Conservation (phyloP, 1,140 invertebrate genomes). For the Drosophila erecta region DNA sequence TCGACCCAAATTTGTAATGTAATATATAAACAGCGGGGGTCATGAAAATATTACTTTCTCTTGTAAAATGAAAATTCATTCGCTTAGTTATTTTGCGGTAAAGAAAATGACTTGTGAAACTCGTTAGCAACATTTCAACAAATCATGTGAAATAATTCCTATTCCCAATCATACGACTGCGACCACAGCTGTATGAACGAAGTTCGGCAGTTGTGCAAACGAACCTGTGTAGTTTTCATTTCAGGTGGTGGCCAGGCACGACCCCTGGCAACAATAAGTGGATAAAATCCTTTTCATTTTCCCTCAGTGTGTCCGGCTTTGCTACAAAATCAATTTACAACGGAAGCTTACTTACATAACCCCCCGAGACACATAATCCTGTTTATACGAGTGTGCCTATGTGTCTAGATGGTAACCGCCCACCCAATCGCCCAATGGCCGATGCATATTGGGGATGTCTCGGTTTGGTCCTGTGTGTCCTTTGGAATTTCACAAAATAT, state of each 20-base stretch:
- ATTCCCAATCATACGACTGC: not conserved
- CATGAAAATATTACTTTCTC: not conserved
- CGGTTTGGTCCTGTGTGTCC: slow-evolving; percentile 38
- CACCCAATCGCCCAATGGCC: slow-evolving; percentile 20
- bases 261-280: slow-evolving; percentile 57
- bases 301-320: slow-evolving; percentile 52
- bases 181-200: not conserved
- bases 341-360: slow-evolving; percentile 76
- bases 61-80: not conserved
- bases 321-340: slow-evolving; percentile 74
- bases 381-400: slow-evolving; percentile 54
- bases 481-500: slow-evolving; percentile 66
- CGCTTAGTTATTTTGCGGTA: not conserved
- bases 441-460: slow-evolving; percentile 43
- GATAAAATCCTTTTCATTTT: slow-evolving; percentile 71
- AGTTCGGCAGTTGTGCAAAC: slow-evolving; percentile 18
- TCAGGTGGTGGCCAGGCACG: slow-evolving; percentile 22
- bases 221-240: slow-evolving; percentile 38
- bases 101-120: too few relatives aligned
- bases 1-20: slow-evolving; percentile 16
- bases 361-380: slow-evolving; percentile 69
- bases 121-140: too few relatives aligned
- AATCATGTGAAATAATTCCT: not conserved
- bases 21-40: slow-evolving; percentile 4
- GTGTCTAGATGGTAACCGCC: slow-evolving; percentile 23